A percentile compares a stretch with the other conserved stretches of the same genome.
These are phyloP conservation scores for Enteromius unitaeniatus DNA, from an alignment of 2,797 vertebrate genomes.

Conservation along the genomic window DNA sequence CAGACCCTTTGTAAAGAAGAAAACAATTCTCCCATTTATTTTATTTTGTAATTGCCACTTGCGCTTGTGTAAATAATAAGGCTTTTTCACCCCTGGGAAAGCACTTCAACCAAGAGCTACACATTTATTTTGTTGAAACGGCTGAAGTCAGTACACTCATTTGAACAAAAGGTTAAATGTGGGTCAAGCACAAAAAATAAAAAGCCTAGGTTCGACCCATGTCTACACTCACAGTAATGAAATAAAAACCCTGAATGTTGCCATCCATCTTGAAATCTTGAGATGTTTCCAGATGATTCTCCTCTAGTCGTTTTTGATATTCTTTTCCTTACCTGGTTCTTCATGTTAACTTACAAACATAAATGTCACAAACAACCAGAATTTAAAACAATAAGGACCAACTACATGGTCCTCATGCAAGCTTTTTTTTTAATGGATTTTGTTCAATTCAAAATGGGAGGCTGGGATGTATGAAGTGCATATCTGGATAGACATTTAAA, in stretches of 20 bases:
- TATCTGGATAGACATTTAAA: neutral
- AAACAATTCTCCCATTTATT: neutral
- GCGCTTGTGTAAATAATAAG: neutral
- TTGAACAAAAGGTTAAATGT: conserved; percentile 72
- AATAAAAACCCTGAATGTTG: conserved; percentile 40
- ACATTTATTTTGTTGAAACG: conserved; percentile 76
- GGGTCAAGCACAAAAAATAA: conserved; percentile 63
- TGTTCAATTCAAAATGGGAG: conserved; percentile 31
- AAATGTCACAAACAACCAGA: conserved; percentile 25
- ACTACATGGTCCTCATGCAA: neutral
- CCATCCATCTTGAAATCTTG: neutral
- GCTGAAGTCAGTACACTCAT: conserved; percentile 76
- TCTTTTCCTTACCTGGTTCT: conserved; percentile 17
- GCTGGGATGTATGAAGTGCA: neutral
- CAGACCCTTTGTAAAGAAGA: neutral
- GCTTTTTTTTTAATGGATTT: conserved; percentile 39
- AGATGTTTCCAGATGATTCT: conserved; percentile 25
- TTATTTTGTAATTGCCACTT: conserved; percentile 1
- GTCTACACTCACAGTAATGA: conserved; percentile 67
- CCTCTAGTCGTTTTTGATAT: neutral
- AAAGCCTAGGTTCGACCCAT: conserved; percentile 69
- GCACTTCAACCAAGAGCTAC: conserved; percentile 71
- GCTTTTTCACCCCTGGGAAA: conserved; percentile 49
- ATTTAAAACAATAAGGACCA: neutral
- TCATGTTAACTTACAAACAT: conserved; percentile 22